Percentiles rank a stretch among this genome's conserved stretches.
Evolutionary conservation across 2,888 invertebrate species (phyloP).

Genomic region (Apomyelois bistriatella): DNA sequence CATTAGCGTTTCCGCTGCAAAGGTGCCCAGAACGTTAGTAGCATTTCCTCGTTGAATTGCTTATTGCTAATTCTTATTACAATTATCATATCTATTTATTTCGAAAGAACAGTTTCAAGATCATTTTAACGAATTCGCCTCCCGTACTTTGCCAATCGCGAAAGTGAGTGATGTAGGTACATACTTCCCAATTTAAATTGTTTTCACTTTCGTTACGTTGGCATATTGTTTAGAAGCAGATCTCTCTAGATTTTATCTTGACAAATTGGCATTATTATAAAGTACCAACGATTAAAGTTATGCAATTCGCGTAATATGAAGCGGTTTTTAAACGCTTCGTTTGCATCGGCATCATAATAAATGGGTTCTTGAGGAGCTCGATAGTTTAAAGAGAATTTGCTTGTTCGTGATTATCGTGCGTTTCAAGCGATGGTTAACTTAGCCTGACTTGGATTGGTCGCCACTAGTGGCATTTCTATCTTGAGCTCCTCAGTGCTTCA

Average conservation of each 20-base stretch:
- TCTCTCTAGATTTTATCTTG: constrained; percentile 56
- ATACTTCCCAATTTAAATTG: constrained; percentile 56
- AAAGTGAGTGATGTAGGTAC: constrained; percentile 45
- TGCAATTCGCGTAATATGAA: constrained; percentile 53
- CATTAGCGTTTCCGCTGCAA: too few relatives aligned
- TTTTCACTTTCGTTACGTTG: constrained; percentile 68
- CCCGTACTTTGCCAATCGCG: constrained; percentile 28
- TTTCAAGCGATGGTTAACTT: too few relatives aligned
- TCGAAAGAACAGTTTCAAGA: neutral
- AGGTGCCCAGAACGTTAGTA: too few relatives aligned
- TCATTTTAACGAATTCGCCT: neutral
- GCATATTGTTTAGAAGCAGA: constrained; percentile 48
- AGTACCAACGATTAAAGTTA: constrained; percentile 47
- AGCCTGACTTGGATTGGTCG: too few relatives aligned
- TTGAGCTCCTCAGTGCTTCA: too few relatives aligned
- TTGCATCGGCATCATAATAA: constrained; percentile 4
- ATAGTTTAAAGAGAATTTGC: too few relatives aligned
- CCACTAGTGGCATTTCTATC: too few relatives aligned
- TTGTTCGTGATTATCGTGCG: too few relatives aligned
- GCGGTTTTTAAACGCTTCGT: constrained; percentile 32
- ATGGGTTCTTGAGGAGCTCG: neutral
- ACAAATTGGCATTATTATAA: constrained; percentile 64
- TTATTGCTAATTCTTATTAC: too few relatives aligned
- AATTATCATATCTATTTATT: too few relatives aligned
- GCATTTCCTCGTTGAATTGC: too few relatives aligned